Conservation (phyloP, 2,113 vertebrate species). For the Sylvilagus bachmani region DNA sequence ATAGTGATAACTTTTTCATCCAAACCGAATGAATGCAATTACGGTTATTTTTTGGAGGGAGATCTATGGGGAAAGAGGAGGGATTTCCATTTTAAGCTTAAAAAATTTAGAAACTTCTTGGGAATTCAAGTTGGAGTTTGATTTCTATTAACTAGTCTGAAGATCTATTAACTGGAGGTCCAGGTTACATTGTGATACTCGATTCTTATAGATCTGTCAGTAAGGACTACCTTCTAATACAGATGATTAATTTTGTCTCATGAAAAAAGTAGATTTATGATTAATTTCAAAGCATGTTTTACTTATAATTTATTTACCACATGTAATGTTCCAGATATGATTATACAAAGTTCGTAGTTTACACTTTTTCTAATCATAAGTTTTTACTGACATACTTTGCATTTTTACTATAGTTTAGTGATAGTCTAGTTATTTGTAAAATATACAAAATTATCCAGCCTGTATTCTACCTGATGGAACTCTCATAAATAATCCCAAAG, state of each 20-base stretch:
- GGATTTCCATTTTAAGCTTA: slow-evolving; percentile 50
- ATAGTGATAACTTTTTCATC: slow-evolving; percentile 35
- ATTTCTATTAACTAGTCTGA: slow-evolving; percentile 4
- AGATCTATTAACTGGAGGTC: neutral
- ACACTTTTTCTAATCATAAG: neutral
- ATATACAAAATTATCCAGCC: neutral
- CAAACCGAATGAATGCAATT: slow-evolving; percentile 24
- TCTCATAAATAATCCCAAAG: slow-evolving; percentile 18
- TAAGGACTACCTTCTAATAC: neutral
- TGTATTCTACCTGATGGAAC: neutral
- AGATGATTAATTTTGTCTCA: slow-evolving; percentile 24
- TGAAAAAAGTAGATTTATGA: slow-evolving; percentile 52
- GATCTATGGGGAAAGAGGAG: neutral
- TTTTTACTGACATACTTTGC: slow-evolving; percentile 52
- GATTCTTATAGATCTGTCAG: neutral
- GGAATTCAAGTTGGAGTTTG: neutral
- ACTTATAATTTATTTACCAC: slow-evolving; percentile 48
- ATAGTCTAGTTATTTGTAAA: slow-evolving; percentile 17
- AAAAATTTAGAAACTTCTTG: neutral
- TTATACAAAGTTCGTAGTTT: slow-evolving; percentile 34
- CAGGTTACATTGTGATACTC: neutral
- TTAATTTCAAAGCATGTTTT: slow-evolving; percentile 30
- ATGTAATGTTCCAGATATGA: neutral
- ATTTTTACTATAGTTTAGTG: slow-evolving; percentile 48
- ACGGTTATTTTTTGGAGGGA: neutral